Percentiles rank a stretch among this genome's conserved stretches.
These are phyloP conservation scores for Apodemia mormo DNA, from an alignment of 2,888 invertebrate genomes.

Conservation along the genomic window DNA sequence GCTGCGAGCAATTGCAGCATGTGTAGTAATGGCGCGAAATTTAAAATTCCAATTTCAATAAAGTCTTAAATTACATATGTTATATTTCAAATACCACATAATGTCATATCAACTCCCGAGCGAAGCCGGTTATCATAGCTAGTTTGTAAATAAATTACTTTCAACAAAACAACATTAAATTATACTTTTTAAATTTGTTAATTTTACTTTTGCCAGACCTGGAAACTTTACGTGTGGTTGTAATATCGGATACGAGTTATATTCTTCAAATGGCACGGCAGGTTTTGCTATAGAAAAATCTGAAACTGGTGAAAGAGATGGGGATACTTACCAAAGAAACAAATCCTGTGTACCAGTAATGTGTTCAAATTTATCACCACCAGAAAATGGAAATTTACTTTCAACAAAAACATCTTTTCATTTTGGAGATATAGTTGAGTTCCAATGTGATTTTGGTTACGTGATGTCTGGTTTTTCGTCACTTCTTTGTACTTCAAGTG, in stretches of 20 bases:
- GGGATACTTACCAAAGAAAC: constrained; percentile 93
- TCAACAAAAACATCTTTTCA: constrained; percentile 92
- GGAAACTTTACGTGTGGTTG: constrained; percentile 95
- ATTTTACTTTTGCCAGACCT: constrained; percentile 76
- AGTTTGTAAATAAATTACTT: too few species aligned
- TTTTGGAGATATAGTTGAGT: constrained; percentile 93
- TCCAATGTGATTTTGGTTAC: constrained; percentile 97
- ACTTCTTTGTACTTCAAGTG: constrained; percentile 92
- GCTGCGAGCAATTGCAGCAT: too few species aligned
- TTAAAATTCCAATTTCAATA: too few species aligned
- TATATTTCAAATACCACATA: too few species aligned
- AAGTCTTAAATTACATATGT: too few species aligned
- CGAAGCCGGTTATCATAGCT: too few species aligned
- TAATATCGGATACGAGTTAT: constrained; percentile 95
- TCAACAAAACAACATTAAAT: background rate
- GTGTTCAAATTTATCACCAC: constrained; percentile 89
- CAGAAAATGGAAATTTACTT: constrained; percentile 92
- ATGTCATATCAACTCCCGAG: too few species aligned
- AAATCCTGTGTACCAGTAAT: constrained; percentile 97
- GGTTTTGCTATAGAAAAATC: constrained; percentile 89
- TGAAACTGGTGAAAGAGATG: constrained; percentile 94
- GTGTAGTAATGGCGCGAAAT: too few species aligned
- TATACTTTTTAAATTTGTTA: constrained; percentile 18
- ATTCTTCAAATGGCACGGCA: constrained; percentile 93
- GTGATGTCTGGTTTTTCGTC: constrained; percentile 94